A percentile compares a stretch with the other conserved stretches of the same genome.
These are phyloP conservation scores for Bombylius major DNA, from an alignment of 2,888 invertebrate genomes.

Conservation along the genomic window DNA sequence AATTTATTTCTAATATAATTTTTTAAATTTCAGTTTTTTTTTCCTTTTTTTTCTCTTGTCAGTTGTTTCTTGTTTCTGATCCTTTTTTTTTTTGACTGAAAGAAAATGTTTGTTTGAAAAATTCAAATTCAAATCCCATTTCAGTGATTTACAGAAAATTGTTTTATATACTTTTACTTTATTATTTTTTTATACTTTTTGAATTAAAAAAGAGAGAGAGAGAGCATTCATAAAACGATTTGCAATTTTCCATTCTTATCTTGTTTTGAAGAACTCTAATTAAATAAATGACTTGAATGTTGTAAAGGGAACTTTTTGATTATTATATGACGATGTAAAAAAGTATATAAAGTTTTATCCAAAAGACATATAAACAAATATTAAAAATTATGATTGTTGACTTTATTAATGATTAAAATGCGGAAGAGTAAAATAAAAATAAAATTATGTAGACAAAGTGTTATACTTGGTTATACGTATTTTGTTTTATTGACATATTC, in stretches of 20 bases:
- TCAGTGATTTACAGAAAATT: neutral
- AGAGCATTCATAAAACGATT: neutral
- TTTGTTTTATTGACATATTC: too few species aligned
- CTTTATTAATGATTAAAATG: too few species aligned
- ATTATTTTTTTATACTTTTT: too few species aligned
- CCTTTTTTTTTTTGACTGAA: too few species aligned
- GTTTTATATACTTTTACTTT: neutral
- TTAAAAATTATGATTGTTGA: neutral
- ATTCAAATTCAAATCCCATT: neutral
- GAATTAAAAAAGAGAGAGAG: neutral
- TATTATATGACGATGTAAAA: neutral
- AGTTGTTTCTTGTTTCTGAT: too few species aligned
- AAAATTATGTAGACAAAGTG: too few species aligned
- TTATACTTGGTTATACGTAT: too few species aligned
- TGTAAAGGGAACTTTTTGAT: neutral
- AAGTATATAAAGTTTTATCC: neutral
- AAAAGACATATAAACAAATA: neutral
- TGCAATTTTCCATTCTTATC: neutral
- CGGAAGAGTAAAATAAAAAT: too few species aligned
- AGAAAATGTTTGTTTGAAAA: neutral
- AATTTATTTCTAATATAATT: too few species aligned
- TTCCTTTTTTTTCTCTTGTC: too few species aligned
- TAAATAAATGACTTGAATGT: neutral
- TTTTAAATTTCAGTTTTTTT: too few species aligned
- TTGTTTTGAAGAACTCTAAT: neutral